Base-by-base conservation (phyloP, 2,797 vertebrate species). In the Pseudomugil gertrudae region DNA sequence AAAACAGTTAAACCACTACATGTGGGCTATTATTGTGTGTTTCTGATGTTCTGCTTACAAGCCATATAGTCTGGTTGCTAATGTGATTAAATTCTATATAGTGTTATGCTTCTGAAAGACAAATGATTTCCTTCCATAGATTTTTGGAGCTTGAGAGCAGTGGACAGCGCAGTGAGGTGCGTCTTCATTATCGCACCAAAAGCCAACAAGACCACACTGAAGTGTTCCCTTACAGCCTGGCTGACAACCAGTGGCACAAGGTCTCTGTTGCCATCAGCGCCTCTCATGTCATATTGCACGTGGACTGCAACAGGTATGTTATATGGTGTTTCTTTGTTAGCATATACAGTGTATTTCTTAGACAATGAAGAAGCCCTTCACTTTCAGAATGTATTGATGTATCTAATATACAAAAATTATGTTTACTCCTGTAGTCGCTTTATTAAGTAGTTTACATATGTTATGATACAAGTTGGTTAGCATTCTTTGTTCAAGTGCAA, bases 221-320 rank as follows among this genome's bases (percentile, higher is more conserved):
- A 94, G 94, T 97, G 72, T 98, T 99, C 87, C 97, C 98, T 1
- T 99, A 98, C 76, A 96, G 95, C 90, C 90, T 99, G 88, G 97
- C 96, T 36, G 98, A 99, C 68, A 93, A 95, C 85, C 96, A 97
- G 92, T 98, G 97, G 97, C 98, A 98, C 91, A 96, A 95, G 75
- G 93, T 99, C 58, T 98, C 97, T 9, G 87, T 99, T 82, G 95
- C 96, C 58, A 87, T 99, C 90, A 99, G 98, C 62, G 96, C 98
- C 56, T 97, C 97, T 57, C 98, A 99, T 43, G 87, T 98, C 89
- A 93, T 97, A 77, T 94, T 99, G 57, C 95, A 98, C 0, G 88
- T 99, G 6, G 97, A 99, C 92, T 99, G 98, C 87, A 98, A 98
- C 94, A 97, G 96, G 98, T 98, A 91, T n/a, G n/a, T n/a, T n/a